Evolutionary conservation across 64 coral and sea anemone species (phyloP).

Genomic region (Dendronephthya gigantea): DNA sequence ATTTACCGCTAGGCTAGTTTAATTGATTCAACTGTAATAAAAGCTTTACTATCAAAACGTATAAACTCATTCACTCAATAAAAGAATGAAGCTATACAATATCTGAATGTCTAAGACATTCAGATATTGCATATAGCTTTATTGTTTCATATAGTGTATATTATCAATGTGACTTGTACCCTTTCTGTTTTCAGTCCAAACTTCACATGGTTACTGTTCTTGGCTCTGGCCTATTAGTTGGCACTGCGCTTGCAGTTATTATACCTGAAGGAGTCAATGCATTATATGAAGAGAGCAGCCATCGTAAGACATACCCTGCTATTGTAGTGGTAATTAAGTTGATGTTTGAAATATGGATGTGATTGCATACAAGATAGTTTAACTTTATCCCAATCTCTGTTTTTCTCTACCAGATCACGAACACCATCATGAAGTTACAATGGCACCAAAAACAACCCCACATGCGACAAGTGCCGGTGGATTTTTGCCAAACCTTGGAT

Average conservation of each 20-base stretch:
- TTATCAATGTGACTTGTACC: too few species aligned
- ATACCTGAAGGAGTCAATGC: slow-evolving; percentile 94
- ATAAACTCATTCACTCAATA: too few species aligned
- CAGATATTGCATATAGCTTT: too few species aligned
- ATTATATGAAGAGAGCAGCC: slow-evolving; percentile 54
- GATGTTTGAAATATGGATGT: background rate
- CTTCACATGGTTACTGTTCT: slow-evolving; percentile 80
- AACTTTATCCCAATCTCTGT: background rate
- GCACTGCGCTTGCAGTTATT: slow-evolving; percentile 85
- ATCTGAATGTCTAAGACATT: too few species aligned
- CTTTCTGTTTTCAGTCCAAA: slow-evolving; percentile 36
- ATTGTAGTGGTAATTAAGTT: background rate
- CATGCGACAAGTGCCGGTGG: background rate
- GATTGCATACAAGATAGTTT: too few species aligned
- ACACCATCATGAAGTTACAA: background rate
- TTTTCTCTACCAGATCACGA: background rate
- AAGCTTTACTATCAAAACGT: too few species aligned
- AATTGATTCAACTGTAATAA: too few species aligned
- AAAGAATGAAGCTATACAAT: too few species aligned
- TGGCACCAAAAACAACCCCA: background rate
- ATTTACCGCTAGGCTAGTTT: too few species aligned
- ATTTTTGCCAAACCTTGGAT: background rate
- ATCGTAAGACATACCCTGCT: slow-evolving; percentile 52
- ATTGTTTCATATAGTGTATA: too few species aligned
- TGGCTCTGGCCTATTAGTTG: slow-evolving; percentile 78